Evolutionary conservation across 2,797 vertebrate genomes (phyloP).

Genomic region (Coregonus sp.): DNA sequence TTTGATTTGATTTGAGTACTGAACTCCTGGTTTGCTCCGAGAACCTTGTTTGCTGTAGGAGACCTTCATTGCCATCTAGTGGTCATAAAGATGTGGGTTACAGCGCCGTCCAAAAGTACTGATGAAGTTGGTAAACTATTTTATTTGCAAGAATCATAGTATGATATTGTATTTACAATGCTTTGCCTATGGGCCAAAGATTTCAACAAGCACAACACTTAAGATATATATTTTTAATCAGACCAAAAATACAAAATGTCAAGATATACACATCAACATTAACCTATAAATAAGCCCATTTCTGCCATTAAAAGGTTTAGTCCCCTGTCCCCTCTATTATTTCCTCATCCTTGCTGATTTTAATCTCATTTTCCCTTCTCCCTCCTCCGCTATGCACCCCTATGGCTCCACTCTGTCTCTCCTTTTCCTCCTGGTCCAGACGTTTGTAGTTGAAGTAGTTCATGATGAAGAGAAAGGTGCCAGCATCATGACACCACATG

Average conservation of each 20-base stretch:
- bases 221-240: background rate
- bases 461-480: slow-evolving; percentile 61
- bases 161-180: background rate
- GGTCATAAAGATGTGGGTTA: slow-evolving; percentile 26
- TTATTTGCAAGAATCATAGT: background rate
- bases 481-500: too few species aligned
- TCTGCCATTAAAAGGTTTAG: slow-evolving; percentile 23
- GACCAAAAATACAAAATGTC: background rate
- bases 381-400: slow-evolving; percentile 58
- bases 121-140: background rate
- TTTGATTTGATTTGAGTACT: background rate
- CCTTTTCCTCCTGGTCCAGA: slow-evolving; percentile 71
- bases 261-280: background rate
- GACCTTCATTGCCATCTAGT: slow-evolving; percentile 66
- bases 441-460: slow-evolving; percentile 83
- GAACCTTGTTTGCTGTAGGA: slow-evolving; percentile 18
- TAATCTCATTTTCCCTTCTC: slow-evolving; percentile 55
- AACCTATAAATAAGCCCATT: slow-evolving; percentile 18
- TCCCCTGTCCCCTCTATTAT: slow-evolving; percentile 22
- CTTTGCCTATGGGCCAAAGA: background rate
- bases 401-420: slow-evolving; percentile 32
- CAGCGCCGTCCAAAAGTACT: background rate
- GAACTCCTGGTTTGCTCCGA: background rate
- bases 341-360: slow-evolving; percentile 45
- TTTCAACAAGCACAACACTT: background rate